phyloP scores from a whole-genome alignment of 2,797 vertebrate genomes.

The Pelochelys cantorii region DNA sequence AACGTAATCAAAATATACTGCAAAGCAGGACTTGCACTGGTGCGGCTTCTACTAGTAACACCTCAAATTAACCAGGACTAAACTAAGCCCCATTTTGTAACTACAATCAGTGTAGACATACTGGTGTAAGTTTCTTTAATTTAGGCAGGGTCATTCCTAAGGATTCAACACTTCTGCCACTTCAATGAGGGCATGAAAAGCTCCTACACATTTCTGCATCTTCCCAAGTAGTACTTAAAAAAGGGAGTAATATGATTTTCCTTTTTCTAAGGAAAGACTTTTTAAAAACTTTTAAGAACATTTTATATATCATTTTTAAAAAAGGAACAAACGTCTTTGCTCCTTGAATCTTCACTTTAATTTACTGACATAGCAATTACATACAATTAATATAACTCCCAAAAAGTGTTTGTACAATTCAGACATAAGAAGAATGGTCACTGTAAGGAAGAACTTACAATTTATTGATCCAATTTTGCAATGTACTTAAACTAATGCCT shows the following conservation, averaged over 20 bases:
- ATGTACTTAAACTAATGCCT: background rate
- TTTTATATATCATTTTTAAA: background rate
- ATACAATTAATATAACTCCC: background rate
- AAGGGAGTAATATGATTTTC: background rate
- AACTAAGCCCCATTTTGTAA: background rate
- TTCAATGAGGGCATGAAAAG: background rate
- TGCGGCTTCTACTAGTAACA: background rate
- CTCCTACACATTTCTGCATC: background rate
- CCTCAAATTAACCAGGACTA: background rate
- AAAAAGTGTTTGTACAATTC: background rate
- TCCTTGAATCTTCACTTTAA: fast-evolving
- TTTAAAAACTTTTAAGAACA: background rate
- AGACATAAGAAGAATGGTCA: background rate
- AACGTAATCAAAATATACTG: background rate
- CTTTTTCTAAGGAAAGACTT: background rate
- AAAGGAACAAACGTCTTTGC: fast-evolving
- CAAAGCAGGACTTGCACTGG: background rate
- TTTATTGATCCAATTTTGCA: background rate
- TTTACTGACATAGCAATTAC: background rate
- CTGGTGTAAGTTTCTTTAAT: background rate
- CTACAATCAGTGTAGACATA: background rate
- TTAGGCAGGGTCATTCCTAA: background rate
- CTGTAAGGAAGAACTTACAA: background rate
- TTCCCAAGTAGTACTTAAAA: background rate
- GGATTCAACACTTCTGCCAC: background rate